phyloP scores from a whole-genome alignment of 2,113 vertebrate species.

The Oreochromis spilurus region DNA sequence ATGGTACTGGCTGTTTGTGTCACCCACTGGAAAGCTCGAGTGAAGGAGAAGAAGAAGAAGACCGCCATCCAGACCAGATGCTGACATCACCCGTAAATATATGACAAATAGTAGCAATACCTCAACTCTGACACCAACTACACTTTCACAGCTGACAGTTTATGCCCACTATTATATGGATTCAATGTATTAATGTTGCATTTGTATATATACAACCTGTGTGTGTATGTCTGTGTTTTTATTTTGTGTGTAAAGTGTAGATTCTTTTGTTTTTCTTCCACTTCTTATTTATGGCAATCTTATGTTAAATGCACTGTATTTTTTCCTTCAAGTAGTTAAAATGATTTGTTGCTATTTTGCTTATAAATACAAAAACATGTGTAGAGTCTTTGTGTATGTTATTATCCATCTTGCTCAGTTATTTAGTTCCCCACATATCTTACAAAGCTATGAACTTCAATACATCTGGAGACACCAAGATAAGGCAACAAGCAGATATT shows the following conservation, averaged over 20 bases:
- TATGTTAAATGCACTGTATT: not conserved
- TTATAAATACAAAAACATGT: not conserved
- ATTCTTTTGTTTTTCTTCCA: not conserved
- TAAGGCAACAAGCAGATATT: not conserved
- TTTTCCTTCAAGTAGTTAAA: not conserved
- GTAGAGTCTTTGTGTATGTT: not conserved
- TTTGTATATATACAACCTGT: not conserved
- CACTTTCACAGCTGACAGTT: not conserved
- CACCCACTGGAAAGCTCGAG: not conserved
- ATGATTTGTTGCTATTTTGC: not conserved
- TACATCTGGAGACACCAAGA: not conserved
- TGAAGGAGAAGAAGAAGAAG: not conserved
- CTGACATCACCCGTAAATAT: not conserved
- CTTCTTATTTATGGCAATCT: not conserved
- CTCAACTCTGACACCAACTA: not conserved
- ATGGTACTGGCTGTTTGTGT: constrained; percentile 14
- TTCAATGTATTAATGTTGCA: not conserved
- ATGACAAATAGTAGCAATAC: not conserved
- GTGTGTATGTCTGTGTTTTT: not conserved
- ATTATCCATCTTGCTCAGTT: not conserved
- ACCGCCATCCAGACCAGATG: not conserved
- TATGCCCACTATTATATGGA: rapidly evolving
- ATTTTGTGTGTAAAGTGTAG: not conserved
- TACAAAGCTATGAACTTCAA: not conserved
- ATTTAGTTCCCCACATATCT: not conserved